Percentiles rank a stretch among this genome's conserved stretches.
These are phyloP conservation scores for Eupithecia insigniata DNA, from an alignment of 2,888 invertebrate genomes.

Conservation along the genomic window DNA sequence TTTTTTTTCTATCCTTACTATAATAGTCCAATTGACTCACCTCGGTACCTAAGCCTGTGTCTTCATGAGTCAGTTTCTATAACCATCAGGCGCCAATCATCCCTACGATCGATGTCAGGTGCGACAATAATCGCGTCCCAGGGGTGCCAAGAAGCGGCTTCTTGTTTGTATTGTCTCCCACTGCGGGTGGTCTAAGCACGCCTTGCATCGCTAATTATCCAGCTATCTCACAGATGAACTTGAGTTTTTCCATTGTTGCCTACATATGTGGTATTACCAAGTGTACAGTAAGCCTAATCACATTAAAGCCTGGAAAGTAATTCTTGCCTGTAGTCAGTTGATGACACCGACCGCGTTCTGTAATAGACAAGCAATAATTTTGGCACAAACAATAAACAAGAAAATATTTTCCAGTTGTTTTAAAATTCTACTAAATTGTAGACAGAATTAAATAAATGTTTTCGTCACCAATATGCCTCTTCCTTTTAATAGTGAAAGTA, in stretches of 20 bases:
- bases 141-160: slow-evolving; percentile 1
- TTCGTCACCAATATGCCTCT: background rate
- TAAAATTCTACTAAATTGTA: background rate
- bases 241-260: background rate
- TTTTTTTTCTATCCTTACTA: background rate
- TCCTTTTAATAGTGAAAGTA: background rate
- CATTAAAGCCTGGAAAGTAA: background rate
- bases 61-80: background rate
- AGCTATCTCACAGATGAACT: background rate
- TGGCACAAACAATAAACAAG: no score
- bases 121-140: slow-evolving; percentile 35
- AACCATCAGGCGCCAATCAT: slow-evolving; percentile 19
- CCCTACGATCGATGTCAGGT: slow-evolving; percentile 20
- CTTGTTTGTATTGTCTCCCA: slow-evolving; percentile 26
- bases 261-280: background rate
- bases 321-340: background rate
- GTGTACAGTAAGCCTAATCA: background rate
- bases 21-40: background rate
- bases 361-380: no score
- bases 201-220: slow-evolving; percentile 22
- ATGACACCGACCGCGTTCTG: no score
- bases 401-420: background rate
- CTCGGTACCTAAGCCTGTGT: background rate
- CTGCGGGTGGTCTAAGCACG: slow-evolving; percentile 31
- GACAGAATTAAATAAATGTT: background rate